A percentile compares a stretch with the other conserved stretches of the same genome.
Conservation (phyloP, 2,113 vertebrate species). For the Varanus komodoensis region DNA sequence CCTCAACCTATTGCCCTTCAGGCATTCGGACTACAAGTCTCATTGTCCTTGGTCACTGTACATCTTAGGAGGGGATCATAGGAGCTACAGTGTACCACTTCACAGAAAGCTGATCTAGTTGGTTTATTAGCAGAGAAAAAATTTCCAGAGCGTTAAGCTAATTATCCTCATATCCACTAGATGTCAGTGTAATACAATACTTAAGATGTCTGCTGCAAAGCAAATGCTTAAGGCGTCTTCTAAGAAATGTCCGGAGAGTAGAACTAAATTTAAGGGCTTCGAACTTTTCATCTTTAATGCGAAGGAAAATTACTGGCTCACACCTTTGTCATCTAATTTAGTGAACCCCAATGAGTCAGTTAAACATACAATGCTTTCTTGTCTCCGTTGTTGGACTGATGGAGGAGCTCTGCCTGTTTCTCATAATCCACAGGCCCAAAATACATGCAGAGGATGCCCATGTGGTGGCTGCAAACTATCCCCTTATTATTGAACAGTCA, state of each 20-base stretch:
- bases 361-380: neutral
- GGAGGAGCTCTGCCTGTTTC: neutral
- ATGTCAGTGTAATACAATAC: constrained; percentile 65
- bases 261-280: neutral
- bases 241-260: neutral
- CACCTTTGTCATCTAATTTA: neutral
- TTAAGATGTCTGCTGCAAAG: neutral
- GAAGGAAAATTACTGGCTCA: neutral
- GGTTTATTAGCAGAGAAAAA: neutral
- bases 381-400: neutral
- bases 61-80: too few species aligned
- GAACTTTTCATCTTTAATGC: neutral
- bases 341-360: neutral
- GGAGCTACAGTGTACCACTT: too few species aligned
- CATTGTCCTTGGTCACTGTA: too few species aligned
- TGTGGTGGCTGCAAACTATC: neutral
- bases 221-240: neutral
- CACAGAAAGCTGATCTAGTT: too few species aligned
- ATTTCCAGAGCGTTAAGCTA: neutral
- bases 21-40: too few species aligned
- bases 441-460: neutral
- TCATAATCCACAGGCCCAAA: neutral
- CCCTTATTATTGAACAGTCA: neutral
- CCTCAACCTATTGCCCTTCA: too few species aligned
- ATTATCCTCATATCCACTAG: constrained; percentile 61